Evolutionary conservation across 2,797 vertebrate species (phyloP), one percentile per base, ranked within the genome.

Genomic region (Acanthis flammea): DNA sequence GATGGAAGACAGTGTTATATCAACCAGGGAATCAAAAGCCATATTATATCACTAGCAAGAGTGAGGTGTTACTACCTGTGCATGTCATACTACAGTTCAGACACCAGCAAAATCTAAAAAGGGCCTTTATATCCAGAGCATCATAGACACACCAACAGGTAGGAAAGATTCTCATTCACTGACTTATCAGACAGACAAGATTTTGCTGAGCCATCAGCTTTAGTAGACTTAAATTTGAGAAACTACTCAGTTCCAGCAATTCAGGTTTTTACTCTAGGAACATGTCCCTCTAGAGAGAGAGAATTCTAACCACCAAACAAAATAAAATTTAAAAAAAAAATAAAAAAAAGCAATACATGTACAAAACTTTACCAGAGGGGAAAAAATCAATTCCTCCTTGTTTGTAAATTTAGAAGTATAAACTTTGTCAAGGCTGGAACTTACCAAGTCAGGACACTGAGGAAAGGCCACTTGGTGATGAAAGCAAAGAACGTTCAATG

Each of bases 311-410:
- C 22, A 67, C 3, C 3, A 57, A 71, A 71, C 63, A 11, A 5
- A 1, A 10, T 7, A 44, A 54, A 28, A 14, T 21, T 2, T 7
- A 25, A 37, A 27, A 45, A 45, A 51, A 73, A 39, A 54, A 63
- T 48, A 53, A 55, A 30, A 55, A 30, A 60, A 76, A 21, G 10
- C 4, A 37, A 33, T 23, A 39, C 2, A 71, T 3, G 3, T n/a
- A 63, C 14, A 80, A 30, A 55, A 47, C 3, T 53, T 63, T 23
- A 53, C 16, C 2, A 6, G 42, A 42, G 42, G 42, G n/a, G 12
- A 14, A 33, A 5, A 0, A 39, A 47, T 14, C 4, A 8, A 35
- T 27, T 5, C 2, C 5, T 45, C 14, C 42, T 58, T 30, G 7
- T 41, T 65, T 42, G 25, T 62, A 53, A 41, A 82, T 14, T 41